Conservation (phyloP, 2,888 invertebrate species). For the Allophyes oxyacanthae region DNA sequence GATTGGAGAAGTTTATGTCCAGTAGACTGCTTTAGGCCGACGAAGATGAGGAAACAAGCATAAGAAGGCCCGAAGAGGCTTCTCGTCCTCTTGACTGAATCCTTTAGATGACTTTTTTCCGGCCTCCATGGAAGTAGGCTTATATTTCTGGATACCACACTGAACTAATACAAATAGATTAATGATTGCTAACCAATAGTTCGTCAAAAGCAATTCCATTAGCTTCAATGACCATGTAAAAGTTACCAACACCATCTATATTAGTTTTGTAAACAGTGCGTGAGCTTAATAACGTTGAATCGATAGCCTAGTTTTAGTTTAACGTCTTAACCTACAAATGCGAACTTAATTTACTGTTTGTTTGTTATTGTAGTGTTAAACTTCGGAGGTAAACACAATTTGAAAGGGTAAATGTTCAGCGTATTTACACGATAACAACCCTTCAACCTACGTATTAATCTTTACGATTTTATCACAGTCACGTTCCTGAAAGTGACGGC, state of each 20-base stretch:
- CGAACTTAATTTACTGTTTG: slow-evolving; percentile 21
- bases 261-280: slow-evolving; percentile 26
- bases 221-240: slow-evolving; percentile 16
- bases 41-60: too few relatives aligned
- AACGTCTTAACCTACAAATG: slow-evolving; percentile 30
- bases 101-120: too few relatives aligned
- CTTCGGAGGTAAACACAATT: slow-evolving; percentile 20
- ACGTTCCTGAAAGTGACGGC: too few relatives aligned
- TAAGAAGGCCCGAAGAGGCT: too few relatives aligned
- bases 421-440: slow-evolving; percentile 17
- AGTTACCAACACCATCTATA: slow-evolving; percentile 24
- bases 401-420: slow-evolving; percentile 3
- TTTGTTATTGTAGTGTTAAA: slow-evolving; percentile 30
- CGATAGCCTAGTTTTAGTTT: slow-evolving; percentile 55
- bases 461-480: too few relatives aligned
- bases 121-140: too few relatives aligned
- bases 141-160: not conserved
- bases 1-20: too few relatives aligned
- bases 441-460: slow-evolving; percentile 23
- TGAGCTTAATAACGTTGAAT: slow-evolving; percentile 34
- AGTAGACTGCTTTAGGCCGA: too few relatives aligned
- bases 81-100: too few relatives aligned
- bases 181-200: slow-evolving; percentile 15
- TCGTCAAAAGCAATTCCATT: slow-evolving; percentile 33
- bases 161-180: slow-evolving; percentile 13